Evolutionary conservation across 2,888 invertebrate species (phyloP), one percentile per base, ranked within the genome.

Genomic region (Cotesia congregata): DNA sequence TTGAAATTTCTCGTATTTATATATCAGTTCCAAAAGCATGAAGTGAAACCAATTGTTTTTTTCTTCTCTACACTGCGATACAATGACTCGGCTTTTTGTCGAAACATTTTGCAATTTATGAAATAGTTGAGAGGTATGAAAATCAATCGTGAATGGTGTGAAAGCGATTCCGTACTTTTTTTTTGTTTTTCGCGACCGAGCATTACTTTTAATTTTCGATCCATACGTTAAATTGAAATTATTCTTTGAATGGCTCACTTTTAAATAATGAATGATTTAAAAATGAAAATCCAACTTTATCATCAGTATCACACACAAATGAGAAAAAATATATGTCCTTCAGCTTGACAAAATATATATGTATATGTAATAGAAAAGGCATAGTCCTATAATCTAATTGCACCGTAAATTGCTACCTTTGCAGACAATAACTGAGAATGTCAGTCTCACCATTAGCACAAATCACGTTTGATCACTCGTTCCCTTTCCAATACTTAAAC

Each of bases 351-450:
- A 5, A 2, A 60, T 60, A 71, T 17, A 59, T 20, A 20, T 17
- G 17, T 5, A 65, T 20, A 65, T n/a, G n/a, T 20, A 41, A 73
- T 41, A n/a, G 20, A 72, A 30, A 65, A 17, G 30, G 79, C 70
- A 77, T 77, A 79, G 78, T 82, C 83, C 83, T 82, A 86, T 85
- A 85, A 84, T 83, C 81, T 82, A 6, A 30, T 65, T 82, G 79
- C 78, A 62, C 81, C 74, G 77, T 81, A 80, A 81, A 84, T 84
- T 84, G 82, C 84, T 80, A 79, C 80, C 67, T 74, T 75, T 77
- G 74, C 83, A 85, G 84, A 88, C 87, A 89, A 88, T 88, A 85
- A 88, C 84, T 86, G 85, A 84, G 88, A 89, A 88, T 87, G 89
- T 88, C 88, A 86, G 88, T 85, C 88, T 85, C 86, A 86, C 88